These are phyloP conservation scores for Carterocephalus palaemon DNA, from an alignment of 2,888 invertebrate species.

Conservation along the genomic window DNA sequence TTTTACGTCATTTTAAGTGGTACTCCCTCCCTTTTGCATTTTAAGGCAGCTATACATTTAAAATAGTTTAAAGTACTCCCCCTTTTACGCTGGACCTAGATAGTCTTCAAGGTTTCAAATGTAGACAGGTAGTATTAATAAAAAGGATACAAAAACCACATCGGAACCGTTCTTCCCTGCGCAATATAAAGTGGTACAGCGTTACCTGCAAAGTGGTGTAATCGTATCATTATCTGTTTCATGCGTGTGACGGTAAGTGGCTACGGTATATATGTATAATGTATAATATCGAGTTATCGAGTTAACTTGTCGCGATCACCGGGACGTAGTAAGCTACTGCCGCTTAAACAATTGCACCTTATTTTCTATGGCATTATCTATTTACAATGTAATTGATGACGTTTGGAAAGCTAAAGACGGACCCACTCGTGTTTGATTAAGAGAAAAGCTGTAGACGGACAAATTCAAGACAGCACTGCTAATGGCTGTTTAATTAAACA, in stretches of 20 bases:
- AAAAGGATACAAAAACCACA: too few relatives aligned
- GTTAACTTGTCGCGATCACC: constrained; percentile 4
- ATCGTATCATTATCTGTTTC: constrained; percentile 6
- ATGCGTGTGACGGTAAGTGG: constrained; percentile 9
- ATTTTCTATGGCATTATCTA: constrained; percentile 9
- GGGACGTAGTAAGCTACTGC: not conserved
- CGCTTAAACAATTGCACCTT: constrained; percentile 12
- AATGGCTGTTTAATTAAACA: constrained; percentile 15
- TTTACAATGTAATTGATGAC: constrained; percentile 11
- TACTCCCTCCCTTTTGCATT: too few relatives aligned
- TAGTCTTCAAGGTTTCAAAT: too few relatives aligned
- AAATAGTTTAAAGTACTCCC: too few relatives aligned
- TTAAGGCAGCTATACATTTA: too few relatives aligned
- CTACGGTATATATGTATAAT: too few relatives aligned
- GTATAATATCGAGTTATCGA: constrained; percentile 8
- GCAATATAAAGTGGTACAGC: constrained; percentile 3
- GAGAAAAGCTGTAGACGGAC: constrained; percentile 6
- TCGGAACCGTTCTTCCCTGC: too few relatives aligned
- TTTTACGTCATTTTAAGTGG: too few relatives aligned
- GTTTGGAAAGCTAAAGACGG: constrained; percentile 1
- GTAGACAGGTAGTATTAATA: too few relatives aligned
- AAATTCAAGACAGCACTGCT: not conserved
- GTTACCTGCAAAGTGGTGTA: too few relatives aligned
- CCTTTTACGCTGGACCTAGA: too few relatives aligned
- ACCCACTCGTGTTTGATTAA: constrained; percentile 7